phyloP scores from a whole-genome alignment of 2,888 invertebrate species.

The Mongoloraphidia duomilia region DNA sequence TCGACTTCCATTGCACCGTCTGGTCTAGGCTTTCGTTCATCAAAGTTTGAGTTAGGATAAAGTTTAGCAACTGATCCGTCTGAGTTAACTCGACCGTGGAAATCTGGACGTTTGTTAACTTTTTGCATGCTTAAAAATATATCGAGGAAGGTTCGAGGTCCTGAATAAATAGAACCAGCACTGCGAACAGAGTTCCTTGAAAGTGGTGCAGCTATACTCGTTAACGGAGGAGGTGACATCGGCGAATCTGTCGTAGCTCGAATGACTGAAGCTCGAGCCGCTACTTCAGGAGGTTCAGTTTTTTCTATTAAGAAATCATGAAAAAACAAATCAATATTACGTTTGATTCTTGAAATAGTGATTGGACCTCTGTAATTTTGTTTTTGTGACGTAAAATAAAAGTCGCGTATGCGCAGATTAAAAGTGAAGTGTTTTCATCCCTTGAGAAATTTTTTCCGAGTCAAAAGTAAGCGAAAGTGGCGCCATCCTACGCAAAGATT shows the following conservation, averaged over 20 bases:
- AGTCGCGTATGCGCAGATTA: too few species aligned
- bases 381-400: too few species aligned
- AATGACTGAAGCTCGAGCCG: constrained; percentile 36
- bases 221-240: constrained; percentile 57
- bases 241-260: constrained; percentile 76
- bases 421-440: too few species aligned
- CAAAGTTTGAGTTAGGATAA: constrained; percentile 53
- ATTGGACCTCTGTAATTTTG: constrained; percentile 4
- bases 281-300: constrained; percentile 22
- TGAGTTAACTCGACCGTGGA: constrained; percentile 37
- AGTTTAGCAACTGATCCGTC: constrained; percentile 50
- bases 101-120: constrained; percentile 34
- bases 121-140: constrained; percentile 49
- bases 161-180: constrained; percentile 18
- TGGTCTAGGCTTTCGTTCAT: constrained; percentile 30
- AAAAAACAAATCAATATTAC: constrained; percentile 26
- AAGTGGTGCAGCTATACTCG: constrained; percentile 22
- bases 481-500: too few species aligned
- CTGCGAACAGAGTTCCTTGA: constrained; percentile 19
- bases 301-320: constrained; percentile 21
- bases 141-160: constrained; percentile 42
- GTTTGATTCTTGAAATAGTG: constrained; percentile 29
- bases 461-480: too few species aligned
- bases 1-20: constrained; percentile 25
- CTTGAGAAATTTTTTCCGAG: too few species aligned